Percentiles rank a stretch among this genome's conserved stretches.
Evolutionary conservation across 2,797 vertebrate genomes (phyloP).

Genomic region (Chelmon rostratus): DNA sequence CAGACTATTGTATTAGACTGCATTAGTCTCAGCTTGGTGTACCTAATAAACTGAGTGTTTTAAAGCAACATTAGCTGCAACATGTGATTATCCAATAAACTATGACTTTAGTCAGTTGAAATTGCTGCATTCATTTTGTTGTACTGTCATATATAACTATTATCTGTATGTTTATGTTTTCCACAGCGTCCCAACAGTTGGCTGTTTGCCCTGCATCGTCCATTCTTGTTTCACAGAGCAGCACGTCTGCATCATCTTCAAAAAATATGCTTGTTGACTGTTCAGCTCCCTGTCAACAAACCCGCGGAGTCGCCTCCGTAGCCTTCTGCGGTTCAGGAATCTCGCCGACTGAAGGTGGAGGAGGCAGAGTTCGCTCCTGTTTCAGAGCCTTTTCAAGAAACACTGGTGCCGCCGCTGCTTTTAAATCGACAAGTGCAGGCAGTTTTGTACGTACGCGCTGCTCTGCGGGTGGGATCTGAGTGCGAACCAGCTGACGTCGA

Average conservation of each 20-base stretch:
- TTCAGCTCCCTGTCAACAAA: slow-evolving; percentile 38
- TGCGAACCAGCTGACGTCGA: slow-evolving; percentile 36
- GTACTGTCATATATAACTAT: too few species aligned
- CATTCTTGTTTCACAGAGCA: not conserved
- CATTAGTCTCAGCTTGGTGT: not conserved
- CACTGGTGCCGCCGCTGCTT: not conserved
- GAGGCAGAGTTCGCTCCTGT: slow-evolving; percentile 7
- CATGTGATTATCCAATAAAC: not conserved
- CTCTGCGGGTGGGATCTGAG: slow-evolving; percentile 22
- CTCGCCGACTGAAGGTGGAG: not conserved
- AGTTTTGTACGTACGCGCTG: not conserved
- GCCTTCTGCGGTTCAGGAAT: slow-evolving; percentile 23
- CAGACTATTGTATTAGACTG: not conserved
- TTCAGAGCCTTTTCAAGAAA: slow-evolving; percentile 4
- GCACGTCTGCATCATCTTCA: slow-evolving; percentile 12
- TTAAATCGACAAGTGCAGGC: slow-evolving; percentile 20
- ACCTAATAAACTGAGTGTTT: not conserved
- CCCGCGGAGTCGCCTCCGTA: slow-evolving; percentile 1
- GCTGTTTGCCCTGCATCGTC: slow-evolving; percentile 18
- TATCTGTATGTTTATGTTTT: too few species aligned
- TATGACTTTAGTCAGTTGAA: too few species aligned
- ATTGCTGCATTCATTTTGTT: too few species aligned
- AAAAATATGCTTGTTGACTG: slow-evolving; percentile 27
- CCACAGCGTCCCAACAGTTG: too few species aligned
- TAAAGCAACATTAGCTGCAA: not conserved